Conservation (phyloP, 2,888 invertebrate species). For the Merodon equestris region DNA sequence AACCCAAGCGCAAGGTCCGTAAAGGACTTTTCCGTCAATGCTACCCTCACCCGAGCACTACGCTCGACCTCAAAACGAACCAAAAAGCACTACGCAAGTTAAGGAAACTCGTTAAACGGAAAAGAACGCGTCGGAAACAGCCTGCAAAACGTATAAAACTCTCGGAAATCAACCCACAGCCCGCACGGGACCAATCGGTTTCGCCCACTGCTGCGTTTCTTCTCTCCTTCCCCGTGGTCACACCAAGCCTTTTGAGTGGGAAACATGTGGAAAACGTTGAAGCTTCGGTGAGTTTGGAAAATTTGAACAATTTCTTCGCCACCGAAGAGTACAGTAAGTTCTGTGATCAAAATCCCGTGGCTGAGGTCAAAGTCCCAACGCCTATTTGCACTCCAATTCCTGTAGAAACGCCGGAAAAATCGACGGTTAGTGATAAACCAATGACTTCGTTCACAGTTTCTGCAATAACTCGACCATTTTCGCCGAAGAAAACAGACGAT, state of each 20-base stretch:
- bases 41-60: slow-evolving; percentile 36
- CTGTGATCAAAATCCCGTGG: slow-evolving; percentile 58
- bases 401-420: slow-evolving; percentile 5
- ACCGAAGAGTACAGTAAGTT: slow-evolving; percentile 69
- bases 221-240: slow-evolving; percentile 83
- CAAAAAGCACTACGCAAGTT: too few species aligned
- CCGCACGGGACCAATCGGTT: slow-evolving; percentile 81
- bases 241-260: slow-evolving; percentile 79
- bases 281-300: slow-evolving; percentile 66
- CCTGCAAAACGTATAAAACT: slow-evolving; percentile 73
- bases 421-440: slow-evolving; percentile 27
- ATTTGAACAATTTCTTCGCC: slow-evolving; percentile 69
- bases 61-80: too few species aligned
- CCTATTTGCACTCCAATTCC: slow-evolving; percentile 23
- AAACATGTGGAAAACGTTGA: slow-evolving; percentile 78
- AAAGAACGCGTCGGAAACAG: background rate
- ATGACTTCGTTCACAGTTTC: slow-evolving; percentile 53
- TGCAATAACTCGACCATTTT: slow-evolving; percentile 45
- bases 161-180: slow-evolving; percentile 80
- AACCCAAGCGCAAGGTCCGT: slow-evolving; percentile 5
- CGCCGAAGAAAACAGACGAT: slow-evolving; percentile 34
- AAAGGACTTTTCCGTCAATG: slow-evolving; percentile 43
- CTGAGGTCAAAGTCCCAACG: slow-evolving; percentile 24
- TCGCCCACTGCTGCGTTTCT: slow-evolving; percentile 84
- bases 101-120: too few species aligned